These are phyloP conservation scores for Megaceryle alcyon DNA, from an alignment of 2,797 vertebrate genomes.

Conservation along the genomic window DNA sequence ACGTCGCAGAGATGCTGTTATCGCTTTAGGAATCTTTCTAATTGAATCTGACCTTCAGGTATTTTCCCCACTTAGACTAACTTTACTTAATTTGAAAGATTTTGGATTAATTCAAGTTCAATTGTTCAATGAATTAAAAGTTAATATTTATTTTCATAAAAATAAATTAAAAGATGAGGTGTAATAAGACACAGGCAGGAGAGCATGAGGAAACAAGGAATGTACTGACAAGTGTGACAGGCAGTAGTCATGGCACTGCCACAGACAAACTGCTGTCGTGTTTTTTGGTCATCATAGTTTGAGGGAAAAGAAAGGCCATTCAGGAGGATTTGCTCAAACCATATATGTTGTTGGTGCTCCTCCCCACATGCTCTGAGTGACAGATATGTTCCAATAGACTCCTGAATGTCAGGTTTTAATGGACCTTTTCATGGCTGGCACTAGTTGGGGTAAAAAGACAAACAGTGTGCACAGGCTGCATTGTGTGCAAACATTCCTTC, in stretches of 20 bases:
- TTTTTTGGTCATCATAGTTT: not conserved
- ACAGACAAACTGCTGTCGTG: not conserved
- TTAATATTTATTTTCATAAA: not conserved
- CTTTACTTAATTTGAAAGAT: not conserved
- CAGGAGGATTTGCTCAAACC: not conserved
- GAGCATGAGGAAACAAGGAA: not conserved
- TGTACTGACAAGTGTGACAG: not conserved
- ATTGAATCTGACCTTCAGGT: slow-evolving; percentile 98
- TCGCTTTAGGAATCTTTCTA: slow-evolving; percentile 95
- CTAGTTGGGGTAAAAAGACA: not conserved
- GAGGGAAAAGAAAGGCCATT: not conserved
- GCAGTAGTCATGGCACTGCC: not conserved
- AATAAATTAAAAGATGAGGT: not conserved
- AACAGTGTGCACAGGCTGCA: not conserved
- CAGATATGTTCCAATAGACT: not conserved
- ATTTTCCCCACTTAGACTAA: not conserved
- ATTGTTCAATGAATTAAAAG: not conserved
- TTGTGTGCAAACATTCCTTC: not conserved
- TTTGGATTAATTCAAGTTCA: not conserved
- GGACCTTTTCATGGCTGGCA: not conserved
- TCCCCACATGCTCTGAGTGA: not conserved
- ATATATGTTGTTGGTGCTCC: not conserved
- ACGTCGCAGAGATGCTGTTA: slow-evolving; percentile 94
- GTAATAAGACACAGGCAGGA: not conserved
- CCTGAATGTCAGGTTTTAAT: not conserved